Conservation (phyloP, 1,140 invertebrate genomes). For the Listronotus bonariensis region DNA sequence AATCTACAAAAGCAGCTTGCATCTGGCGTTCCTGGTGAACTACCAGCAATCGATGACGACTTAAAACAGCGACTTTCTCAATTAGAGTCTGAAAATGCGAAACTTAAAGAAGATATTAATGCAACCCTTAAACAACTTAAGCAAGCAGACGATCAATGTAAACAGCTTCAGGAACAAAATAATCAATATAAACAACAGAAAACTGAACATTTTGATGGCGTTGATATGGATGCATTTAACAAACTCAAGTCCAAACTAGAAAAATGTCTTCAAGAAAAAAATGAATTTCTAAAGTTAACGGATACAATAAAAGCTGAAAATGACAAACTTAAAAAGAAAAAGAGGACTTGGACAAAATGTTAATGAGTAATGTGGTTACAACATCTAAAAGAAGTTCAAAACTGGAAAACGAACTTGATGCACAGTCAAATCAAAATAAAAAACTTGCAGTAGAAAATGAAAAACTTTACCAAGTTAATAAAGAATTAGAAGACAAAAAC, state of each 20-base stretch:
- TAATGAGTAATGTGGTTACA: constrained; percentile 28
- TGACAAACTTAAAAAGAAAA: constrained; percentile 31
- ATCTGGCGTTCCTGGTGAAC: not conserved
- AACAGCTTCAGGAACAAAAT: constrained; percentile 26
- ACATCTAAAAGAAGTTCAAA: constrained; percentile 28
- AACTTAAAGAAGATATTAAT: constrained; percentile 9
- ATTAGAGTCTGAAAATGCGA: constrained; percentile 27
- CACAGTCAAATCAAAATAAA: constrained; percentile 16
- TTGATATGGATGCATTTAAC: not conserved
- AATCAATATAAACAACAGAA: constrained; percentile 18
- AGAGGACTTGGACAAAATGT: constrained; percentile 37
- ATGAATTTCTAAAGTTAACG: constrained; percentile 17
- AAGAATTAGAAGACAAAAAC: constrained; percentile 11
- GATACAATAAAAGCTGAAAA: constrained; percentile 17
- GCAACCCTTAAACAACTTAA: constrained; percentile 17
- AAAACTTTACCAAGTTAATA: constrained; percentile 14
- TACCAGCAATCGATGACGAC: constrained; percentile 12
- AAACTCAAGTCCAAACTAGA: constrained; percentile 1
- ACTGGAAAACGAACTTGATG: constrained; percentile 32
- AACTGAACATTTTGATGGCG: constrained; percentile 18
- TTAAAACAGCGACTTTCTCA: constrained; percentile 27
- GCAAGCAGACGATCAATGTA: constrained; percentile 5
- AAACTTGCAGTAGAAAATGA: constrained; percentile 9
- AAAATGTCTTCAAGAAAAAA: constrained; percentile 17
- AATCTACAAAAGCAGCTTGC: constrained; percentile 20